phyloP scores from a whole-genome alignment of 2,797 vertebrate species.

The Parauchenoglanis punctatus region DNA sequence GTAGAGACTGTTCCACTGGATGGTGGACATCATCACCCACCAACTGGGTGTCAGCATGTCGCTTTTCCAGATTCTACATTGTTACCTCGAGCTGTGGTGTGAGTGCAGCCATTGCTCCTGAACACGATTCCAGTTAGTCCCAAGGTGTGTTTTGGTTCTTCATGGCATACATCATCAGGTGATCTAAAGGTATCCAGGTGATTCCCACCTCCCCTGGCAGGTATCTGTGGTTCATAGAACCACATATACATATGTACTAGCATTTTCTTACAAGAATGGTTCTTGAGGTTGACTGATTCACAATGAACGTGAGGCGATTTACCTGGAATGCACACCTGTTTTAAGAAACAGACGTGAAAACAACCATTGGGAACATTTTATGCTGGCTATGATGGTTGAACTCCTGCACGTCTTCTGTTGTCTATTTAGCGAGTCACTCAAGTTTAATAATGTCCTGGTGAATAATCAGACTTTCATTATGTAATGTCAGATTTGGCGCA shows the following conservation, averaged over 20 bases:
- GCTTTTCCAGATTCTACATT: neutral
- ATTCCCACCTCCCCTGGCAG: neutral
- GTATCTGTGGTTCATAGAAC: neutral
- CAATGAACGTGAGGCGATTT: neutral
- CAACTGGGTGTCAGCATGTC: neutral
- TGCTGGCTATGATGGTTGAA: slow-evolving; percentile 5
- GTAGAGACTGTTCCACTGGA: neutral
- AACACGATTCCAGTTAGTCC: neutral
- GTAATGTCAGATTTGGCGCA: neutral
- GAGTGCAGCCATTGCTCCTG: neutral
- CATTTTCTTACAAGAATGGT: neutral
- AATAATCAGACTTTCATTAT: neutral
- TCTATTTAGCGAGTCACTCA: slow-evolving; percentile 2
- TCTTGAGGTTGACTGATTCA: neutral
- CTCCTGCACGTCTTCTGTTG: neutral
- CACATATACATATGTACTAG: neutral
- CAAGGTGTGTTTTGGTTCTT: neutral
- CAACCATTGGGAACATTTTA: neutral
- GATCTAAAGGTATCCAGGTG: neutral
- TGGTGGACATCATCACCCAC: neutral
- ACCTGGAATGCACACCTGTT: slow-evolving; percentile 4
- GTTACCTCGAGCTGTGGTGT: neutral
- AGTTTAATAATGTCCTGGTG: neutral
- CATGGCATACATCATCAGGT: neutral
- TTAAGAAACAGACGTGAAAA: neutral